phyloP scores from a whole-genome alignment of 2,888 invertebrate species.

The Brachyopa scutellaris region DNA sequence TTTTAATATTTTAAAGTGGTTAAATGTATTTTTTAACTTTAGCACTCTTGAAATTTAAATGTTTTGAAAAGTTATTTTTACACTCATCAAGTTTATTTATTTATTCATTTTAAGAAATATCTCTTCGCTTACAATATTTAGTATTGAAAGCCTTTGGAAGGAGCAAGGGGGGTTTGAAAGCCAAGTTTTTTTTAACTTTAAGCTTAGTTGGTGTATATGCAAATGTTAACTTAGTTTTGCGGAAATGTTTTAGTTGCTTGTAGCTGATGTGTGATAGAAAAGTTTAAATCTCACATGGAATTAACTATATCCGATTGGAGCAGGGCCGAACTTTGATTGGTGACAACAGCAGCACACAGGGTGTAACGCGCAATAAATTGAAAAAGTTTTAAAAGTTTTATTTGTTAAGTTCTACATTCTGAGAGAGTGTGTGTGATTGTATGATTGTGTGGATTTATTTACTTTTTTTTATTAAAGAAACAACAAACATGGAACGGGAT shows the following conservation, averaged over 20 bases:
- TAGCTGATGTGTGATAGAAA: background rate
- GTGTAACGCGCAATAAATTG: constrained; percentile 51
- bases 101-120: no score
- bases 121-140: background rate
- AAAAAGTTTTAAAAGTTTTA: constrained; percentile 61
- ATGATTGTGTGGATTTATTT: constrained; percentile 33
- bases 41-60: background rate
- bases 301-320: constrained; percentile 74
- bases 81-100: constrained; percentile 4
- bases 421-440: constrained; percentile 46
- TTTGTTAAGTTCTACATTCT: constrained; percentile 50
- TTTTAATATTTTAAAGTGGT: background rate
- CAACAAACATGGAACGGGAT: background rate
- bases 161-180: background rate
- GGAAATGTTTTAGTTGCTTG: constrained; percentile 3
- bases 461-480: constrained; percentile 1
- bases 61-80: background rate
- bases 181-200: no score
- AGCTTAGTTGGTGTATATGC: no score
- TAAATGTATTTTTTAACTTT: constrained; percentile 2
- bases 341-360: constrained; percentile 26
- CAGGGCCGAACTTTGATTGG: constrained; percentile 71
- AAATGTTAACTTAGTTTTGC: no score
- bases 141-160: constrained; percentile 11
- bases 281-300: constrained; percentile 71